phyloP scores from a whole-genome alignment of 53 echinoderm and acorn worm species.

The Crossaster papposus region DNA sequence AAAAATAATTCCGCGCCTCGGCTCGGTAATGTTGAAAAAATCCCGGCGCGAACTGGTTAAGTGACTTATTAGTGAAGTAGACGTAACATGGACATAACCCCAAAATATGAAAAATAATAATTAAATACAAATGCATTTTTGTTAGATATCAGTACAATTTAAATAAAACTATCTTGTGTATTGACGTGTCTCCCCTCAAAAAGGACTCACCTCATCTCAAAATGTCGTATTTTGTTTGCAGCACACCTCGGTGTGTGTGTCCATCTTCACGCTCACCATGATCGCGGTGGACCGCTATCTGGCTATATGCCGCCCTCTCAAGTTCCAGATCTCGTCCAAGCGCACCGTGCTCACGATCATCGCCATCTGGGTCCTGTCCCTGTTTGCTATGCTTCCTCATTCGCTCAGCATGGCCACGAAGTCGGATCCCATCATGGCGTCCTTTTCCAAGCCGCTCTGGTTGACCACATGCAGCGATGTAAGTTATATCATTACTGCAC shows the following conservation, averaged over 20 bases:
- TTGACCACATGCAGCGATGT: slow-evolving; percentile 81
- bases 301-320: slow-evolving; percentile 80
- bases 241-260: slow-evolving; percentile 72
- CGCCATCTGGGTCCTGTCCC: slow-evolving; percentile 69
- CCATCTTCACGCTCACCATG: slow-evolving; percentile 76
- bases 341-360: slow-evolving; percentile 64
- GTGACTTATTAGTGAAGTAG: no score
- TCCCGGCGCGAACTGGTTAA: no score
- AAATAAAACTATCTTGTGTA: no score
- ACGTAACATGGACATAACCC: no score
- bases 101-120: no score
- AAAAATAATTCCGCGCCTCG: no score
- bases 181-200: no score
- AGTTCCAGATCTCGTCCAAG: slow-evolving; percentile 75
- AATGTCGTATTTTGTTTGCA: slow-evolving; percentile 44
- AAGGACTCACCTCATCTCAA: no score
- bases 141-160: no score
- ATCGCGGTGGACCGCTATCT: slow-evolving; percentile 85
- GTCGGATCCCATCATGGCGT: background rate
- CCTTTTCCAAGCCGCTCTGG: slow-evolving; percentile 70
- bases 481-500: background rate
- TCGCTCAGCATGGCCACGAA: slow-evolving; percentile 60
- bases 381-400: slow-evolving; percentile 68
- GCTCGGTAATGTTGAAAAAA: no score
- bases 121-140: no score